A percentile compares a stretch with the other conserved stretches of the same genome.
These are phyloP conservation scores for Fopius arisanus DNA, from an alignment of 1,140 invertebrate species.

Conservation along the genomic window DNA sequence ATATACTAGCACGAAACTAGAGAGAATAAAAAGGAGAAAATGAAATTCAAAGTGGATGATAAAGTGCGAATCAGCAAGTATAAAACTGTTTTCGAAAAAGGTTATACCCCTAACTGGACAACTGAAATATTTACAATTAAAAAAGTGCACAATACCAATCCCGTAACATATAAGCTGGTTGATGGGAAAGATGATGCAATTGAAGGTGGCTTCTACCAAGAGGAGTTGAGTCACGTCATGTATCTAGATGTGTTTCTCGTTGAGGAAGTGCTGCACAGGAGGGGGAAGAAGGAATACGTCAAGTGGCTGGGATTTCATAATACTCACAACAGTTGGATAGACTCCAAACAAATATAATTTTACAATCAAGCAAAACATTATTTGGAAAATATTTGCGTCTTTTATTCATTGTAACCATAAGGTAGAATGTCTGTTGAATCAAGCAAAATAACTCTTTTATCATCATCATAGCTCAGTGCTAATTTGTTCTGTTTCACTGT, in stretches of 20 bases:
- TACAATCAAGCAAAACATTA: neutral
- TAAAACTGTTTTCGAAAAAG: constrained; percentile 17
- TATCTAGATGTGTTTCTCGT: constrained; percentile 8
- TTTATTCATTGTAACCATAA: neutral
- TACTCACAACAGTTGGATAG: no score
- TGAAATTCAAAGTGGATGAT: no score
- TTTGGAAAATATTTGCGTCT: neutral
- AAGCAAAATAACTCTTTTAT: neutral
- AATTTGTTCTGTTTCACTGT: neutral
- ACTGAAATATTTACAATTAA: no score
- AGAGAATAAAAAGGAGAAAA: no score
- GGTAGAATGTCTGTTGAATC: neutral
- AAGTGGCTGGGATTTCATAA: no score
- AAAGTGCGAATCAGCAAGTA: no score
- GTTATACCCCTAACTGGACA: constrained; percentile 2
- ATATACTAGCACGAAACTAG: no score
- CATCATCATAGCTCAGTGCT: neutral
- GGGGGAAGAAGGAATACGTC: neutral
- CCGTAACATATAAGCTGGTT: no score
- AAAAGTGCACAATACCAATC: no score
- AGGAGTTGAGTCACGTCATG: neutral
- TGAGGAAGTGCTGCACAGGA: neutral
- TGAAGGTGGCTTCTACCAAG: neutral
- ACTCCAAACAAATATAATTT: neutral
- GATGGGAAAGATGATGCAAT: no score